A percentile compares a stretch with the other conserved stretches of the same genome.
These are phyloP conservation scores for Chondrilla cf. caribensis DNA, from an alignment of 37 sponge, comb jelly and placozoan genomes.

Conservation along the genomic window DNA sequence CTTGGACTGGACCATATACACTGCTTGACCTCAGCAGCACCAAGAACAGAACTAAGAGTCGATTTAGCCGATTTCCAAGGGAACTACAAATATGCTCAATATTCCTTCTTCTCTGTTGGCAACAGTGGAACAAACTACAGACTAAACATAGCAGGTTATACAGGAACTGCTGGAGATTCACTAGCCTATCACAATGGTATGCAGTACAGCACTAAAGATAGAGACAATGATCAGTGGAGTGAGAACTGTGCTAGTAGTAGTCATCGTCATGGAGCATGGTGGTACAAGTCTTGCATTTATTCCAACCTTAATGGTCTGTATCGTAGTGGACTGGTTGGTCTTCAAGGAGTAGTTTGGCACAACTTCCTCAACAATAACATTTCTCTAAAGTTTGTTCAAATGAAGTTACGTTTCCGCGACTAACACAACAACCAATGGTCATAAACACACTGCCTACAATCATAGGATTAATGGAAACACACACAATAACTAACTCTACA, in stretches of 20 bases:
- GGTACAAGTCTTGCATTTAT: neutral
- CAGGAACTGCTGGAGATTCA: constrained; percentile 27
- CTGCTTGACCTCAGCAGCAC: constrained; percentile 31
- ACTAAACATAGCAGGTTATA: constrained; percentile 17
- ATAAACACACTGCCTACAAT: no score
- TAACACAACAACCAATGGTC: no score
- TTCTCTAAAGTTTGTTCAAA: constrained; percentile 15
- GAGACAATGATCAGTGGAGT: neutral
- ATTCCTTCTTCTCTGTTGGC: constrained; percentile 25
- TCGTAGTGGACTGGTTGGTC: neutral
- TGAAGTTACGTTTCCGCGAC: neutral
- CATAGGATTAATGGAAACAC: no score
- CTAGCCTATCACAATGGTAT: neutral
- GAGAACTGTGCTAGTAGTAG: neutral
- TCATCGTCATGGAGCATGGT: constrained; percentile 38
- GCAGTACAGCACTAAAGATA: constrained; percentile 9
- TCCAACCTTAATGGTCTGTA: constrained; percentile 34
- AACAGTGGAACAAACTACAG: constrained; percentile 20
- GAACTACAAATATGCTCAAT: constrained; percentile 12
- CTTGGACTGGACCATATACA: constrained; percentile 63
- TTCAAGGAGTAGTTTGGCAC: neutral
- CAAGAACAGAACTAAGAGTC: neutral
- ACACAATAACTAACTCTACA: no score
- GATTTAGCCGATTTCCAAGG: constrained; percentile 14
- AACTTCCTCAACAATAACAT: neutral